Evolutionary conservation across 2,888 invertebrate genomes (phyloP).

Genomic region (Ditula angustiorana): DNA sequence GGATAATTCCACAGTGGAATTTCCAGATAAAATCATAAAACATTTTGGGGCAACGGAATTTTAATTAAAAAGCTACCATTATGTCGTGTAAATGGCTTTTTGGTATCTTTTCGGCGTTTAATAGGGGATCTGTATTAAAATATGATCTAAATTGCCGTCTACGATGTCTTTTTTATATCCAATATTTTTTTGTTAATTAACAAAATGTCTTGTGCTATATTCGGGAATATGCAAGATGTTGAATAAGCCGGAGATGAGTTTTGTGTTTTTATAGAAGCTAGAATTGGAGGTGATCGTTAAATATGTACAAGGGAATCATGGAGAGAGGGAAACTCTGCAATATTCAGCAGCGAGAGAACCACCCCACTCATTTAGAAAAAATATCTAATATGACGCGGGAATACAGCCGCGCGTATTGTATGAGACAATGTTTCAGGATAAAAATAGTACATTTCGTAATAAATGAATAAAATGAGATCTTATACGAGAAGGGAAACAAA

Average conservation of each 20-base stretch:
- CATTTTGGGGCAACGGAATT: conserved; percentile 20
- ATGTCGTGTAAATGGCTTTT: conserved; percentile 25
- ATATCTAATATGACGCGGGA: conserved; percentile 45
- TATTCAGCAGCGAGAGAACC: conserved; percentile 52
- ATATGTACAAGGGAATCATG: conserved; percentile 63
- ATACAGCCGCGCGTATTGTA: conserved; percentile 38
- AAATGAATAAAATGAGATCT: too few relatives aligned
- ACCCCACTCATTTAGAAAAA: conserved; percentile 41
- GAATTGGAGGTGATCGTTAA: conserved; percentile 55
- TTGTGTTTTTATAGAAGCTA: conserved; percentile 40
- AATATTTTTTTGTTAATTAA: conserved; percentile 9
- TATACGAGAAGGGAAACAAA: too few relatives aligned
- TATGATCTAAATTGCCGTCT: conserved; percentile 13
- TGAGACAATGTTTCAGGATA: conserved; percentile 33
- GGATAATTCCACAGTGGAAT: conserved; percentile 10
- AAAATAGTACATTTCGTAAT: conserved; percentile 37
- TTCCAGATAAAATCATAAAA: conserved; percentile 31
- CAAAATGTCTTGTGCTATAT: conserved; percentile 3
- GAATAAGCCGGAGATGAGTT: neutral
- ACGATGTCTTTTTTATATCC: conserved; percentile 14
- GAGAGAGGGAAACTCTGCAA: conserved; percentile 56
- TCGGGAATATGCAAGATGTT: neutral
- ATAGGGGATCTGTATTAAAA: conserved; percentile 20
- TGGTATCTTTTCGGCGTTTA: conserved; percentile 29
- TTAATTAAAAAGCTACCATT: conserved; percentile 37